Evolutionary conservation across 2,888 invertebrate genomes (phyloP), one percentile per base, ranked within the genome.

Genomic region (Limnephilus lunatus): DNA sequence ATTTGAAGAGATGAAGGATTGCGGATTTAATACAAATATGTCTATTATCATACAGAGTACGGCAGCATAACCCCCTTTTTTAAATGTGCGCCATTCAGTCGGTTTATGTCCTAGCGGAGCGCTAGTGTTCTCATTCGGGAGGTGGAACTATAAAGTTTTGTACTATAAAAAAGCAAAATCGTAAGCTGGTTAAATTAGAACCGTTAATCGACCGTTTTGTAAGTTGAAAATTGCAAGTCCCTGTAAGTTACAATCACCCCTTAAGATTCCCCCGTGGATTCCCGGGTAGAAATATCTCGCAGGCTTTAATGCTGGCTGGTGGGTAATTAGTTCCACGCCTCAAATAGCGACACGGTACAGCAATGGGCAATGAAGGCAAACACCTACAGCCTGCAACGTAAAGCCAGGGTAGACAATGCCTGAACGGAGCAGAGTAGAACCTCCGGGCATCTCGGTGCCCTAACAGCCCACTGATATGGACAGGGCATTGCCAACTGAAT

Each of bases 271-370:
- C 35, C 14, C 53, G 31, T 9, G 88, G 15, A 88, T 85, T 86
- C 81, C 81, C 48, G 80, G 32, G n/a, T 89, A 89, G 82, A 92
- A 92, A 92, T 93, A 92, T 93, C 93, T 92, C 90, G 92, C 91
- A 48, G 14, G 15, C 81, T 83, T 89, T 91, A 92, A 82, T 39
- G 82, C 35, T 19, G 25, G 53, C 19, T 68, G 53, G 53, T 19
- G 0, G 86, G 89, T 91, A 93, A 93, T 93, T 93, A 92, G 93
- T 93, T 92, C 93, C 93, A 92, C 92, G 86, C 90, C 91, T 91
- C 90, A 85, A 92, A 44, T 85, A 48, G 85, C 81, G 86, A 81
- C 91, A 85, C 88, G 88, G 68, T 25, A 53, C 35, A 19, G 53
- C 88, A 85, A 44, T 35, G 39, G 68, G 25, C 88, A 19, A 68